These are phyloP conservation scores for Mugil cephalus DNA, from an alignment of 2,113 vertebrate species.

Conservation along the genomic window DNA sequence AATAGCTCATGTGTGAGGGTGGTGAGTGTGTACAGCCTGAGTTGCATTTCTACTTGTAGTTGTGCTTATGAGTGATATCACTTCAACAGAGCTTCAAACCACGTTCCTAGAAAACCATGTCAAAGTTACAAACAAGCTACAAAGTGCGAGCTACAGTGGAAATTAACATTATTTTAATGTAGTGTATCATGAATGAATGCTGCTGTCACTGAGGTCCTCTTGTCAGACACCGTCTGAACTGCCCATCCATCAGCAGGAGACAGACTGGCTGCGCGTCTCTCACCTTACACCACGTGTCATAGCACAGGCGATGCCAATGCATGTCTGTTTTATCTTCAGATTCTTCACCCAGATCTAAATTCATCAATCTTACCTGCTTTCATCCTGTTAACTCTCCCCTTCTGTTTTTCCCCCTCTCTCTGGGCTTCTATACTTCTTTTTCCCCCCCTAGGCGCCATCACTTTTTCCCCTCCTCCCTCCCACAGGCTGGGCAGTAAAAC, in stretches of 20 bases:
- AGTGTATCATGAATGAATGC: slow-evolving; percentile 34
- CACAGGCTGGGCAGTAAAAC: slow-evolving; percentile 72
- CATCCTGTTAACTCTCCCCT: slow-evolving; percentile 23
- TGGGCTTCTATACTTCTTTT: slow-evolving; percentile 40
- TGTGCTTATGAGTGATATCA: slow-evolving; percentile 26
- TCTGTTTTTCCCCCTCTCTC: slow-evolving; percentile 13
- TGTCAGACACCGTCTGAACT: slow-evolving; percentile 44
- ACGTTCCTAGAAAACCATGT: not conserved
- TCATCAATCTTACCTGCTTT: slow-evolving; percentile 35
- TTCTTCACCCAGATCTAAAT: slow-evolving; percentile 15
- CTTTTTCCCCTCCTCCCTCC: slow-evolving; percentile 52
- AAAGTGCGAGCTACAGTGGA: not conserved
- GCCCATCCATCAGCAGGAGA: slow-evolving; percentile 66
- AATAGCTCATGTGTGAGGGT: slow-evolving; percentile 53
- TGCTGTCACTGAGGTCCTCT: slow-evolving; percentile 6
- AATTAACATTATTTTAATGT: not conserved
- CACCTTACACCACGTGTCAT: slow-evolving; percentile 63
- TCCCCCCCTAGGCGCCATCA: slow-evolving; percentile 51
- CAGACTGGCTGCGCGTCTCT: slow-evolving; percentile 59
- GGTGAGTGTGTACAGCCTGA: slow-evolving; percentile 31
- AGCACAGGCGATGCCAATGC: slow-evolving; percentile 17
- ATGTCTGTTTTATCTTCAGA: slow-evolving; percentile 26
- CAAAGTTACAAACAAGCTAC: not conserved
- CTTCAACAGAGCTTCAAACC: not conserved
- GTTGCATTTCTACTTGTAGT: slow-evolving; percentile 42